Base-by-base conservation (phyloP, 2,797 vertebrate species). In the Sparus aurata region DNA sequence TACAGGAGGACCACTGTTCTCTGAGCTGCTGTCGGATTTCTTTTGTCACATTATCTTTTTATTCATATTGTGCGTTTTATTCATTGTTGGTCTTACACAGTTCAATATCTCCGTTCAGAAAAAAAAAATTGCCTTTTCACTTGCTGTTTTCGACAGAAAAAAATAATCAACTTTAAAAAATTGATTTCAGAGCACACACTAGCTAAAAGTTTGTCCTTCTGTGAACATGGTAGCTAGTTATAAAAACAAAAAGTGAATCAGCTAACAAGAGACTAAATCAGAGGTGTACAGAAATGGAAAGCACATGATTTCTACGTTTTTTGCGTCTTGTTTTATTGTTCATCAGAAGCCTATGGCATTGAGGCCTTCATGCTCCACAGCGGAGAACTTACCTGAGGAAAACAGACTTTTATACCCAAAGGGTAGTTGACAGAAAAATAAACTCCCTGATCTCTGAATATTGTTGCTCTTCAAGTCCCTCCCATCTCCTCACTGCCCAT, bases 291-390 rank as follows among this genome's bases (percentile, higher is more conserved):
- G 93, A 86, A 87, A 88, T 73, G 82, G 82, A 85, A 93, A 90
- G 92, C 93, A 93, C 90, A 92, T 87, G 68, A 80, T 90, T 90
- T 93, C 84, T 93, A 86, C 49, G 38, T 77, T 77, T 74, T 67
- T 54, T 75, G 69, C 71, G 57, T 50, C 38, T 77, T 53, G 59
- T 84, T 85, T 80, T 82, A 75, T 87, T 91, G 87, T 87, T 91
- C 85, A 88, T 92, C 85, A 84, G 91, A 93, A 88, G 88, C 91
- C 91, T 89, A 83, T 70, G 83, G 93, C 91, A 92, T 89, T 91
- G 93, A 95, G 93, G 94, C 94, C 94, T 95, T 95, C 91, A 91
- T 85, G 30, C 92, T 93, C 93, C 89, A 89, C 75, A 79, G 69
- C 78, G 89, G 91, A 93, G 91, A 92, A 89, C 76, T 83, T 83